Conservation (phyloP, 2,888 invertebrate species). For the Scrobipalpa atriplicella region DNA sequence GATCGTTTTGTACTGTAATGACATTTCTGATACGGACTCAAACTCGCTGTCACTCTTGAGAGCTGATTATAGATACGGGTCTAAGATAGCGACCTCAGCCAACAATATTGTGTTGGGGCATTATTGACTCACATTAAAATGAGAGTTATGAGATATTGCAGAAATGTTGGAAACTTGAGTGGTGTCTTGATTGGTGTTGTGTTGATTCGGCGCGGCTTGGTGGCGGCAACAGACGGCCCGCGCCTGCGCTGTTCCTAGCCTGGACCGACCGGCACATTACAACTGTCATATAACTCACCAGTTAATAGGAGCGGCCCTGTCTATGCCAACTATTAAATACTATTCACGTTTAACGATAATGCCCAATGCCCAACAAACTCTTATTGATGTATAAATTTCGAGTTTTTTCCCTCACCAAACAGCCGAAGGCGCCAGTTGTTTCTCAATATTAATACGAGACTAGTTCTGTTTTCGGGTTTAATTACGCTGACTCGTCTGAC, state of each 20-base stretch:
- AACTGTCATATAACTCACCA: conserved; percentile 75
- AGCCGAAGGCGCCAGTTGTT: conserved; percentile 77
- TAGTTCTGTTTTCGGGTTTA: conserved; percentile 74
- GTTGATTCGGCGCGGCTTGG: neutral
- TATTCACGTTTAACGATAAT: conserved; percentile 78
- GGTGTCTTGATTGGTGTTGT: neutral
- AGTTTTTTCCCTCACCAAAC: conserved; percentile 56
- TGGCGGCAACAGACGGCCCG: neutral
- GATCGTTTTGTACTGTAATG: too few species aligned
- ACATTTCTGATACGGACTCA: too few species aligned
- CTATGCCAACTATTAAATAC: conserved; percentile 78
- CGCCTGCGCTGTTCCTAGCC: too few species aligned
- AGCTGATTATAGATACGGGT: too few species aligned
- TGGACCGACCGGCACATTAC: conserved; percentile 49
- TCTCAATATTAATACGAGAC: conserved; percentile 71
- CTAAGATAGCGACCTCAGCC: too few species aligned
- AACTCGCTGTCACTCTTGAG: too few species aligned
- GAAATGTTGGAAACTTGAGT: neutral
- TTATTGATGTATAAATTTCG: conserved; percentile 78
- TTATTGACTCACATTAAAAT: too few species aligned
- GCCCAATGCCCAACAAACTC: conserved; percentile 71
- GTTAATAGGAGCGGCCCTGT: conserved; percentile 76
- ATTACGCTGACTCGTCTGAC: conserved; percentile 63
- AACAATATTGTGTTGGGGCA: too few species aligned
- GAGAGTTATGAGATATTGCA: neutral